phyloP scores from a whole-genome alignment of 2,797 vertebrate species.

The Australoheros facetus region DNA sequence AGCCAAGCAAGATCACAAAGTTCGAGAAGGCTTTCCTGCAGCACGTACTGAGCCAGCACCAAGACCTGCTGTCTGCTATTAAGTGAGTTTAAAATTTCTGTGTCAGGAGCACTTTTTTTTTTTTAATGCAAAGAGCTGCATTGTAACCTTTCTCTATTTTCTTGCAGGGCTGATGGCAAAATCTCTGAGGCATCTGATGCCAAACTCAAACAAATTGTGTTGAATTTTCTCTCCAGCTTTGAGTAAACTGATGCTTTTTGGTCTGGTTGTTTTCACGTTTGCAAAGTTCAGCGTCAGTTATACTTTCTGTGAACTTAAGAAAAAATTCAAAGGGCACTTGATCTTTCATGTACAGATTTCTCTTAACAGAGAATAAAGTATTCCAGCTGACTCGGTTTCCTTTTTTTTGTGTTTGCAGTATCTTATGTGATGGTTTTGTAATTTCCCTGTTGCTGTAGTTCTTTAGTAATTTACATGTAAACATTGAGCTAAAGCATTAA shows the following conservation, averaged over 20 bases:
- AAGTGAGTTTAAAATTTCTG: constrained; percentile 73
- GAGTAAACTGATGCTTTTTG: constrained; percentile 68
- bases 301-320: constrained; percentile 78
- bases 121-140: background rate
- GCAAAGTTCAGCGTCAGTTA: constrained; percentile 71
- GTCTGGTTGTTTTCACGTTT: constrained; percentile 70
- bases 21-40: constrained; percentile 94
- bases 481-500: background rate
- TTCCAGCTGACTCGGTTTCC: constrained; percentile 58
- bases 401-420: constrained; percentile 2
- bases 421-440: background rate
- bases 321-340: constrained; percentile 75
- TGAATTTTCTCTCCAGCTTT: constrained; percentile 86
- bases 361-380: constrained; percentile 85
- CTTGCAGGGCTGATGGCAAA: constrained; percentile 89
- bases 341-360: constrained; percentile 89
- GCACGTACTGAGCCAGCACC: constrained; percentile 91
- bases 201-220: constrained; percentile 91
- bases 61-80: constrained; percentile 87
- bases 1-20: constrained; percentile 96
- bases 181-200: constrained; percentile 88
- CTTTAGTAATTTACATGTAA: background rate
- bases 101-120: background rate
- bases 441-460: background rate
- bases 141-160: constrained; percentile 22